Evolutionary conservation across 2,113 vertebrate species (phyloP).

Genomic region (Pagrus major): DNA sequence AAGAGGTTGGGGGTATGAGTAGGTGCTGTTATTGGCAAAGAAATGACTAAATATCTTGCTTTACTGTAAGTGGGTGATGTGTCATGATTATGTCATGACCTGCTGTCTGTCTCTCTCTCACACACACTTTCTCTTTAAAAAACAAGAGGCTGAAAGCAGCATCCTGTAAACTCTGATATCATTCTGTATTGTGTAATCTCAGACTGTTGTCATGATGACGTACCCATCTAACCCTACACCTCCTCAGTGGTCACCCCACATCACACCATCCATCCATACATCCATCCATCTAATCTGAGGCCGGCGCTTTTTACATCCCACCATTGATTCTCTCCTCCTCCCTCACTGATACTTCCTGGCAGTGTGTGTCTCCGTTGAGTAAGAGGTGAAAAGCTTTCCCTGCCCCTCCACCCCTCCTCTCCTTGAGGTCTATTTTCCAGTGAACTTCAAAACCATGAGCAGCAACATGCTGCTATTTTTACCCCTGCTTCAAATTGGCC

Average conservation of each 20-base stretch:
- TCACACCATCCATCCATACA: neutral
- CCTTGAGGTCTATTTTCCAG: constrained; percentile 32
- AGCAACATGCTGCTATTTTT: constrained; percentile 55
- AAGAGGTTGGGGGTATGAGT: constrained; percentile 1
- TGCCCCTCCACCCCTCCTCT: neutral
- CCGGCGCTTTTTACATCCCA: neutral
- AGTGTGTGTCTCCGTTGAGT: neutral
- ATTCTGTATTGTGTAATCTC: neutral
- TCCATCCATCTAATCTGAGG: neutral
- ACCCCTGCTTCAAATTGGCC: constrained; percentile 51
- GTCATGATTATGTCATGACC: constrained; percentile 43
- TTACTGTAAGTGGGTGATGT: constrained; percentile 64
- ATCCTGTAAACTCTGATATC: constrained; percentile 13
- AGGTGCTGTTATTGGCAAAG: constrained; percentile 23
- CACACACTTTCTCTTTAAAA: neutral
- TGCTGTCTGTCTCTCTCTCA: too few relatives aligned
- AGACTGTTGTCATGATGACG: constrained; percentile 15
- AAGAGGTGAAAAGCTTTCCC: constrained; percentile 1
- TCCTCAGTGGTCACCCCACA: neutral
- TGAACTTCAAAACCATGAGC: constrained; percentile 20
- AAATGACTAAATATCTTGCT: constrained; percentile 22
- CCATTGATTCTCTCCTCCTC: neutral
- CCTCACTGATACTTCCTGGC: neutral
- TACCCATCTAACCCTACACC: neutral
- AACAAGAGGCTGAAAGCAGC: neutral